Percentiles rank a stretch among this genome's conserved stretches.
These are phyloP conservation scores for Trisateles emortualis DNA, from an alignment of 2,888 invertebrate species.

Conservation along the genomic window DNA sequence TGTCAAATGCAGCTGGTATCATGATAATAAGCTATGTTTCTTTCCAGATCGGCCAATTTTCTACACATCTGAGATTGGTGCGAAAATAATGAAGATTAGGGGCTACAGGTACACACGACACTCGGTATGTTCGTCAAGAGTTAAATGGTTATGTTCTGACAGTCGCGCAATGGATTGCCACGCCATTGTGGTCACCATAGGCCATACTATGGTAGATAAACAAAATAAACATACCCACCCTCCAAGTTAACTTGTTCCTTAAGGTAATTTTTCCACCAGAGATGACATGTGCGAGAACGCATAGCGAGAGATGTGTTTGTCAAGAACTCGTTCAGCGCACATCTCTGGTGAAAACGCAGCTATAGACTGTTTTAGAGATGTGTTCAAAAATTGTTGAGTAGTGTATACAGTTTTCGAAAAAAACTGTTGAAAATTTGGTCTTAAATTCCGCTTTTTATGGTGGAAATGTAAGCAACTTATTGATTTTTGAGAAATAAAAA, in stretches of 20 bases:
- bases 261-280: too few species aligned
- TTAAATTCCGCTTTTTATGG: too few species aligned
- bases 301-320: too few species aligned
- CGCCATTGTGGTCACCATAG: constrained; percentile 78
- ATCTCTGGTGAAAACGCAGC: too few species aligned
- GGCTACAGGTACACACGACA: constrained; percentile 79
- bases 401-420: too few species aligned
- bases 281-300: too few species aligned
- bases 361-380: too few species aligned
- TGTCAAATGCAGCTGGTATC: background rate
- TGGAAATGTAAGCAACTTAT: too few species aligned
- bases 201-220: constrained; percentile 70
- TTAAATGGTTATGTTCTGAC: constrained; percentile 78
- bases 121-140: constrained; percentile 79
- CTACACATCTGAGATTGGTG: constrained; percentile 75
- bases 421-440: too few species aligned
- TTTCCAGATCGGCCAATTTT: constrained; percentile 72
- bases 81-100: constrained; percentile 73
- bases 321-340: too few species aligned
- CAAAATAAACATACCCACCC: constrained; percentile 78
- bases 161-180: constrained; percentile 72
- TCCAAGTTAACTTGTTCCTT: constrained; percentile 53
- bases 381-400: background rate
- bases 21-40: constrained; percentile 5
- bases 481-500: too few species aligned